These are phyloP conservation scores for Agrilus cyanescens DNA, from an alignment of 2,888 invertebrate species.

Conservation along the genomic window DNA sequence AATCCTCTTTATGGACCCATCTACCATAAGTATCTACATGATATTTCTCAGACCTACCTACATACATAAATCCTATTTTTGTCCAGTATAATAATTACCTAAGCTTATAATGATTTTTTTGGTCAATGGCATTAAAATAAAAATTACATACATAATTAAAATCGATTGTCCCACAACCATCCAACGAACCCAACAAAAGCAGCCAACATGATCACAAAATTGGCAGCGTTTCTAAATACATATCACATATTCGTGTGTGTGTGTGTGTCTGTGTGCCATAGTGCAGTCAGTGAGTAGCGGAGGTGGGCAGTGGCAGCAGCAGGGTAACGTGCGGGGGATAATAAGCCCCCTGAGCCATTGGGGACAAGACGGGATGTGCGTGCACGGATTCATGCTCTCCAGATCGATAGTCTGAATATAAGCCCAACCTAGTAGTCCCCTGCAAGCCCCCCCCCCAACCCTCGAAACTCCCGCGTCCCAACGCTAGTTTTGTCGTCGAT, in stretches of 20 bases:
- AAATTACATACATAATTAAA: no score
- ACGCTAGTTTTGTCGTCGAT: no score
- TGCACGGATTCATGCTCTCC: constrained; percentile 26
- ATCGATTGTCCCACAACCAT: no score
- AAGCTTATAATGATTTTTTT: no score
- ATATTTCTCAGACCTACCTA: no score
- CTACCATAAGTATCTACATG: no score
- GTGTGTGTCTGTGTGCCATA: constrained; percentile 12
- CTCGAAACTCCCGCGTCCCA: constrained; percentile 7
- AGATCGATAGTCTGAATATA: constrained; percentile 24
- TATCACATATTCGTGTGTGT: constrained; percentile 15
- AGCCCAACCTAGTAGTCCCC: constrained; percentile 16
- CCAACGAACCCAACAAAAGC: no score
- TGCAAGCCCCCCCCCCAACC: constrained; percentile 9
- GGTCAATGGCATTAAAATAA: no score
- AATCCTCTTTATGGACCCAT: no score
- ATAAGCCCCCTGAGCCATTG: constrained; percentile 22
- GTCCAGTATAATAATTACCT: no score
- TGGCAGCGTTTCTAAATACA: constrained; percentile 6
- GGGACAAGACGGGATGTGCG: constrained; percentile 26
- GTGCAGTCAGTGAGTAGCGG: constrained; percentile 2
- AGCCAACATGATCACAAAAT: no score
- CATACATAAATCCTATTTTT: no score
- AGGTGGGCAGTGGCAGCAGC: constrained; percentile 1
- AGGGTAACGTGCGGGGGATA: constrained; percentile 18